phyloP scores from a whole-genome alignment of 2,888 invertebrate genomes.

The Orthonevra nobilis region DNA sequence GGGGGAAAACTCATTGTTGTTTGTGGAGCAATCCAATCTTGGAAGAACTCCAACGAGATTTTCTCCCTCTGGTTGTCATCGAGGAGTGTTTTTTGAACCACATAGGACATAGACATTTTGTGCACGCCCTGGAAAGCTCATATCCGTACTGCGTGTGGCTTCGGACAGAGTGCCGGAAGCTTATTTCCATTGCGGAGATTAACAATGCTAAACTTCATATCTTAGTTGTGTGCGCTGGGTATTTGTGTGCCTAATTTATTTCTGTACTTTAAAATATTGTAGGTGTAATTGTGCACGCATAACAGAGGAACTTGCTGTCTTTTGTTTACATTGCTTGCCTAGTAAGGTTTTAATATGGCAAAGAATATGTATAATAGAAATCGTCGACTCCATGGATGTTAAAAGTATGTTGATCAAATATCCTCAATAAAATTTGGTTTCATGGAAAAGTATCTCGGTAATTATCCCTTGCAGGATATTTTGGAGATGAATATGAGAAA shows the following conservation, averaged over 20 bases:
- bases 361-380: no score
- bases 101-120: not conserved
- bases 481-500: no score
- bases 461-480: no score
- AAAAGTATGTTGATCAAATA: no score
- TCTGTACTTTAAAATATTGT: not conserved
- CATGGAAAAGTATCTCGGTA: no score
- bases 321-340: no score
- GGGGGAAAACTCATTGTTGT: constrained; percentile 5
- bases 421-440: no score
- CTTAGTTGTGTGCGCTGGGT: constrained; percentile 23
- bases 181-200: constrained; percentile 13
- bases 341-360: no score
- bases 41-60: not conserved
- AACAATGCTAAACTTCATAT: constrained; percentile 37
- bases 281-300: constrained; percentile 4
- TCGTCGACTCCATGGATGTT: no score
- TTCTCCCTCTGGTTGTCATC: constrained; percentile 1
- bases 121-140: constrained; percentile 29
- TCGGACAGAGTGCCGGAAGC: not conserved
- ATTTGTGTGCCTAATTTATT: constrained; percentile 2
- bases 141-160: constrained; percentile 41
- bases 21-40: constrained; percentile 34
- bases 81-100: not conserved
- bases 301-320: no score